phyloP scores from a whole-genome alignment of 2,113 vertebrate species.

The Climacteris rufus region DNA sequence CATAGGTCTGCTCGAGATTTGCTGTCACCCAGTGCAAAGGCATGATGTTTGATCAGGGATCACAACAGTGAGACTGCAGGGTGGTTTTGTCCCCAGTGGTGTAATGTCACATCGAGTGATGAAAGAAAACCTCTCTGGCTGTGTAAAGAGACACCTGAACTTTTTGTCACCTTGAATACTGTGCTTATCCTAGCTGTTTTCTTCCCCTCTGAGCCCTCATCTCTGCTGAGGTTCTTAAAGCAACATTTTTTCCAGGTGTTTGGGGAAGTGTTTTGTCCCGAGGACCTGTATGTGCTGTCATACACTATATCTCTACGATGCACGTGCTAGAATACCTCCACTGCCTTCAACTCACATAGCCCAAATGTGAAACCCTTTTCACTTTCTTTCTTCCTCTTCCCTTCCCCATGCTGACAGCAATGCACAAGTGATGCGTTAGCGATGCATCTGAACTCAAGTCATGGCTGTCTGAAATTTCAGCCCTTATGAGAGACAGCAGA shows the following conservation, averaged over 20 bases:
- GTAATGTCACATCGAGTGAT: neutral
- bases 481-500: slow-evolving; percentile 16
- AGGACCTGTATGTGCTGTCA: neutral
- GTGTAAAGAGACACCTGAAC: neutral
- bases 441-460: neutral
- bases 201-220: neutral
- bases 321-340: neutral
- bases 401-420: neutral
- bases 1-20: neutral
- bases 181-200: neutral
- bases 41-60: neutral
- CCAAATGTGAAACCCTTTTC: neutral
- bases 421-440: neutral
- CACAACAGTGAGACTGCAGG: neutral
- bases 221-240: neutral
- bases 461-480: slow-evolving; percentile 26
- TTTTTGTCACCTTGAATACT: neutral
- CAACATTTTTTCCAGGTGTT: neutral
- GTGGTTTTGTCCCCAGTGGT: neutral
- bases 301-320: neutral
- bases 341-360: neutral
- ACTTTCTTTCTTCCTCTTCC: neutral
- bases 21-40: neutral
- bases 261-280: neutral
- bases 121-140: neutral